A percentile compares a stretch with the other conserved stretches of the same genome.
phyloP scores from a whole-genome alignment of 2,888 invertebrate species.

The Drosophila monieri region DNA sequence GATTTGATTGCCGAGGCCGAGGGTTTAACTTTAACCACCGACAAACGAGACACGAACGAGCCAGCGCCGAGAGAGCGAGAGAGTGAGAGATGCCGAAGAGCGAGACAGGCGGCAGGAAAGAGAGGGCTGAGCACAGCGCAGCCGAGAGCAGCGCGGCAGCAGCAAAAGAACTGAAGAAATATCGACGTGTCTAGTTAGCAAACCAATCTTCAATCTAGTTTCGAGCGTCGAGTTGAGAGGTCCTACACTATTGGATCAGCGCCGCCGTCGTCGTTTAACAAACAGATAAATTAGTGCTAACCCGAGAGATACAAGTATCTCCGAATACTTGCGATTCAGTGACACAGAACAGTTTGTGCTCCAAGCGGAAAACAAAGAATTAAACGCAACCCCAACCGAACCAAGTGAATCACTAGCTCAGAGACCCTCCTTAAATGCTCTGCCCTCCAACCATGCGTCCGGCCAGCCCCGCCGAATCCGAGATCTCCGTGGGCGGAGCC shows the following conservation, averaged over 20 bases:
- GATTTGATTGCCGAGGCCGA: slow-evolving; percentile 73
- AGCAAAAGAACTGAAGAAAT: slow-evolving; percentile 82
- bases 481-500: slow-evolving; percentile 84
- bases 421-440: slow-evolving; percentile 76
- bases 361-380: background rate
- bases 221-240: slow-evolving; percentile 83
- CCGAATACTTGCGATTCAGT: background rate
- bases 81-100: slow-evolving; percentile 56
- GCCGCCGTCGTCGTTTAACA: slow-evolving; percentile 39
- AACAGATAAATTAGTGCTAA: slow-evolving; percentile 19
- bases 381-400: background rate
- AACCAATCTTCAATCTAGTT: slow-evolving; percentile 84
- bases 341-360: slow-evolving; percentile 1
- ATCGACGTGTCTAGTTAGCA: slow-evolving; percentile 84
- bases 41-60: slow-evolving; percentile 77
- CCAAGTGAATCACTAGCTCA: slow-evolving; percentile 13
- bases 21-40: slow-evolving; percentile 76
- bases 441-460: slow-evolving; percentile 84
- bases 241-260: slow-evolving; percentile 78
- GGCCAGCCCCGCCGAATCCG: slow-evolving; percentile 84
- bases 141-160: slow-evolving; percentile 44
- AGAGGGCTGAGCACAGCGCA: slow-evolving; percentile 19
- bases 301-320: background rate
- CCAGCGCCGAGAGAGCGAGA: slow-evolving; percentile 58
- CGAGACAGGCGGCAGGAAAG: slow-evolving; percentile 19